Conservation (phyloP, 2,888 invertebrate genomes). For the Willowsia nigromaculata region DNA sequence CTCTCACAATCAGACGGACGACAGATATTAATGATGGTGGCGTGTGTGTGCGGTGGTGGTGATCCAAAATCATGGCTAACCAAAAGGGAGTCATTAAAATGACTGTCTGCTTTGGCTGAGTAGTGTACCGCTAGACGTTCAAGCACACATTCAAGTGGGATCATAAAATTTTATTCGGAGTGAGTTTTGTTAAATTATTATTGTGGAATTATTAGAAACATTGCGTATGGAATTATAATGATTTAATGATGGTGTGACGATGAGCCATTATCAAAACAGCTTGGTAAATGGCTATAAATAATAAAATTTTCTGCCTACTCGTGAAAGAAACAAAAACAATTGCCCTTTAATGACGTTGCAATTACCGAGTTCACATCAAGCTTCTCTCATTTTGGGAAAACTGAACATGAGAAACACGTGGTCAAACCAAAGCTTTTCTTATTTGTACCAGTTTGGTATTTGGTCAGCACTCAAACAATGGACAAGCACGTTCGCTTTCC, state of each 20-base stretch:
- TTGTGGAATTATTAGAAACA: background rate
- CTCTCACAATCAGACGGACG: constrained; percentile 24
- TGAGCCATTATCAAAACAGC: constrained; percentile 36
- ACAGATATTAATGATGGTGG: constrained; percentile 67
- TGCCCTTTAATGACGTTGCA: constrained; percentile 26
- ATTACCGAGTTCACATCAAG: background rate
- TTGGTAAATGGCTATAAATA: constrained; percentile 24
- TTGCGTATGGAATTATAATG: constrained; percentile 38
- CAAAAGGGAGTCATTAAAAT: constrained; percentile 54
- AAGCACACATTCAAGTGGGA: background rate
- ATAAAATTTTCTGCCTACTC: background rate
- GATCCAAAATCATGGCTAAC: background rate
- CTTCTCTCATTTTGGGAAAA: background rate
- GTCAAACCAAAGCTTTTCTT: no score
- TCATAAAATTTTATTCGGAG: background rate
- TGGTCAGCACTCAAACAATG: no score
- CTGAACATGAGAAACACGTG: constrained; percentile 3
- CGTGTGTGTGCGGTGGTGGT: constrained; percentile 42
- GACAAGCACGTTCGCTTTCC: no score
- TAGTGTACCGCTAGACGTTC: background rate
- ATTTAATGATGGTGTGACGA: constrained; percentile 51
- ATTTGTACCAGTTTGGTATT: no score
- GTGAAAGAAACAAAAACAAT: constrained; percentile 18
- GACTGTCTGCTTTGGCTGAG: background rate
- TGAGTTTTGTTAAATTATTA: constrained; percentile 5